Percentiles rank a stretch among this genome's conserved stretches.
Evolutionary conservation across 2,797 vertebrate species (phyloP).

Genomic region (Psittacula derbiana): DNA sequence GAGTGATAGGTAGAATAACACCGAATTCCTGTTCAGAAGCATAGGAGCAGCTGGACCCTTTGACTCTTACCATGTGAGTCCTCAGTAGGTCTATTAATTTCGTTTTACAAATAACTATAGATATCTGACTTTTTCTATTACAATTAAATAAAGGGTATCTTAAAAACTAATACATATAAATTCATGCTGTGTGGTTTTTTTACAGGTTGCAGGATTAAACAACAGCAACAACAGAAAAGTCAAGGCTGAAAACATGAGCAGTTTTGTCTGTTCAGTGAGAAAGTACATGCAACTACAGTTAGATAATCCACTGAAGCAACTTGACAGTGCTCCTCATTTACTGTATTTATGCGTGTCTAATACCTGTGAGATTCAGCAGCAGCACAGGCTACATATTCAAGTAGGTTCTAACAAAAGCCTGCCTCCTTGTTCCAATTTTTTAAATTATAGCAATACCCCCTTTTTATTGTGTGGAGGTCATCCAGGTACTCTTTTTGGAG

Average conservation of each 20-base stretch:
- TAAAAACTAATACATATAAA: background rate
- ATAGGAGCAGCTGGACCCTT: background rate
- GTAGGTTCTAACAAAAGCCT: background rate
- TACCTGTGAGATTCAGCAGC: background rate
- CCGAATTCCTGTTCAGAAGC: background rate
- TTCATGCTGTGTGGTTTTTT: background rate
- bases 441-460: background rate
- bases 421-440: background rate
- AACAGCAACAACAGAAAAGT: background rate
- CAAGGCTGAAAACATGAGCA: background rate
- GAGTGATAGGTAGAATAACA: background rate
- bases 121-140: background rate
- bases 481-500: background rate
- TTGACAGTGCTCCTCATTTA: background rate
- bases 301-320: background rate
- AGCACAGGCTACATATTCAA: background rate
- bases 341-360: background rate
- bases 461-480: background rate
- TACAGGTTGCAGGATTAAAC: background rate
- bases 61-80: rapidly evolving
- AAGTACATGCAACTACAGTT: background rate
- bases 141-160: background rate
- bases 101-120: background rate
- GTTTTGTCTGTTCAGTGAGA: background rate
- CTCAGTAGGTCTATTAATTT: background rate